Base-by-base conservation (phyloP, 2,888 invertebrate species). In the Heliconius erato region DNA sequence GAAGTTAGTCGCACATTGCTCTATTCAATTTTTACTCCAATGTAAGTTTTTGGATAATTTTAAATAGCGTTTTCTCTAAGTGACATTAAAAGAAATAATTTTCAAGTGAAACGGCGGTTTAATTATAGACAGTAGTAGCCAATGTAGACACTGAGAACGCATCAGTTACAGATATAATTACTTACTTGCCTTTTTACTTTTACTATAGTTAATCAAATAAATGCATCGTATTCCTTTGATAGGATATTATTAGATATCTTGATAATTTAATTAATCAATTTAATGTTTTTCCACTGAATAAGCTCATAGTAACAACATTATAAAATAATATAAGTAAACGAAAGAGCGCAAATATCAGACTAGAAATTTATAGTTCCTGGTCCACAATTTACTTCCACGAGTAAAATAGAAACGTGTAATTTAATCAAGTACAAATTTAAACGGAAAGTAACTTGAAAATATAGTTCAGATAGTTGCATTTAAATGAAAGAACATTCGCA, bases 401-500 rank as follows among this genome's bases (percentile, higher is more conserved):
- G 67, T 67, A 40, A 67, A 40, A 78, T 78, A 44, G 59, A 76
- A 78, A 44, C 65, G 79, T 79, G 59, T 82, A 83, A 85, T 82
- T 85, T 82, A 85, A 83, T 82, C 80, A 79, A 69, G 82, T 81
- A 85, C 82, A 83, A 85, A 85, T 83, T 84, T 69, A 82, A 83
- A 83, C 68, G 83, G 77, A 82, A 85, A 85, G 81, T 82, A 79
- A 83, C 80, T 85, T 67, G 82, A 83, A 83, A 82, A 84, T 83
- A 83, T 82, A 84, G 85, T 84, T 85, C 74, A 78, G 85, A 82
- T 84, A 84, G 85, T 83, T 83, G 79, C 82, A 83, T 79, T 83
- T 83, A 82, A 85, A 85, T 83, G 84, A 83, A 85, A 82, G 83
- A 85, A 82, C 83, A 85, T 85, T 85, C 83, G 82, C 83, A 85